Evolutionary conservation across 2,888 invertebrate genomes (phyloP), one percentile per base, ranked within the genome.

Genomic region (Strigamia maritima): DNA sequence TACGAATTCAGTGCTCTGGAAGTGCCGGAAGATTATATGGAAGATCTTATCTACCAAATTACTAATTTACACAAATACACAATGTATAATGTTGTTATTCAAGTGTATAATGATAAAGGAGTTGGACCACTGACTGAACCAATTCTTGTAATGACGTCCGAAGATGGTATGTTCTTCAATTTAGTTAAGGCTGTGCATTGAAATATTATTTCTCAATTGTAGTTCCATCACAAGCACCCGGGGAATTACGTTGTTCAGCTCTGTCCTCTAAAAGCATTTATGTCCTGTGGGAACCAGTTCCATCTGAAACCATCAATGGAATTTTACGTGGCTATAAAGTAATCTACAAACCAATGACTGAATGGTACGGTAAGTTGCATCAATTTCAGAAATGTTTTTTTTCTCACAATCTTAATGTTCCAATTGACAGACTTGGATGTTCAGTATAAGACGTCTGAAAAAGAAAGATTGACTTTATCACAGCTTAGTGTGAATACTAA

Each of bases 401-500:
- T 49, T 49, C 3, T n/a, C 2, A 2, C 2, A n/a, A 6, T 49
- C 12, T 2, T n/a, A n/a, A n/a, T 49, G 19, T 3, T 24, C 19
- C 19, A 19, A 8, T 19, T 60, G 24, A 1, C 28, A 65, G 65
- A 65, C 24, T 26, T 26, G 26, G 26, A 65, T 26, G 26, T 26
- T 14, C 65, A 65, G 16, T 65, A 2, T 26, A 65, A 65, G 24
- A 26, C 28, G 1, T 65, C 65, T 14, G 65, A 65, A 26, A 65
- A 65, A 26, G 26, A 24, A 26, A 65, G 24, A 65, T 22, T 75
- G 10, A 75, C 75, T 16, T 31, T 75, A 16, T n/a, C 10, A 40
- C 19, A 75, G 6, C 87, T 95, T 79, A 90, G 92, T 84, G 93
- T 94, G 84, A 94, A 91, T 85, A 93, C 94, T 78, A 95, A 95